Conservation (phyloP, 2,888 invertebrate species). For the Conops quadrifasciatus region DNA sequence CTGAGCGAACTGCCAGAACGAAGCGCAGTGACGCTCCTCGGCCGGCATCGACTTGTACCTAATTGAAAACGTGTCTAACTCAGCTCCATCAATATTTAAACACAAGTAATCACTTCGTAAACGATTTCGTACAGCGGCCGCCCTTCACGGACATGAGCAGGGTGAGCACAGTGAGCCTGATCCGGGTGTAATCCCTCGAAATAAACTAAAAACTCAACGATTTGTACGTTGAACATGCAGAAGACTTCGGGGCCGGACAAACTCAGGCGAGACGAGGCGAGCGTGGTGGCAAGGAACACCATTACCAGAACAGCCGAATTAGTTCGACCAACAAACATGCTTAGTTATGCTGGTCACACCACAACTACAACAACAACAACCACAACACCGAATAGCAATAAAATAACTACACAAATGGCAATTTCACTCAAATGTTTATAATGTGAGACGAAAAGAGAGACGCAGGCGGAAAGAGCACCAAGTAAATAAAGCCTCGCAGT, state of each 20-base stretch:
- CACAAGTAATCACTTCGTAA: constrained; percentile 61
- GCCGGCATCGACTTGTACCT: background rate
- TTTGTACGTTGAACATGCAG: constrained; percentile 27
- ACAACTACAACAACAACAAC: constrained; percentile 42
- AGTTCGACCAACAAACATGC: constrained; percentile 35
- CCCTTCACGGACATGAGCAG: background rate
- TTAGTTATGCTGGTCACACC: constrained; percentile 43
- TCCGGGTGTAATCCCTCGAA: constrained; percentile 16
- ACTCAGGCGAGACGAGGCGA: too few species aligned
- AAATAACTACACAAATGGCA: constrained; percentile 5
- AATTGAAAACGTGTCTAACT: constrained; percentile 61
- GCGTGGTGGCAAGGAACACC: background rate
- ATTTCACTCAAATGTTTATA: constrained; percentile 17
- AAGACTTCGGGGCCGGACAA: background rate
- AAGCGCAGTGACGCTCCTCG: background rate
- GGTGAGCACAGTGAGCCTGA: background rate
- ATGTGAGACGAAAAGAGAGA: constrained; percentile 3
- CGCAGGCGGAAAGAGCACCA: background rate
- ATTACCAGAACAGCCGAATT: constrained; percentile 17
- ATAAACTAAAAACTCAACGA: constrained; percentile 33
- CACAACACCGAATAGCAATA: constrained; percentile 19
- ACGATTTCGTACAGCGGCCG: constrained; percentile 42
- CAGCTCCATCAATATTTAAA: constrained; percentile 59
- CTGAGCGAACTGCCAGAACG: too few species aligned
- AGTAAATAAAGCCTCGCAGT: background rate